phyloP scores from a whole-genome alignment of 2,797 vertebrate genomes.

The Centropyge bicolor region DNA sequence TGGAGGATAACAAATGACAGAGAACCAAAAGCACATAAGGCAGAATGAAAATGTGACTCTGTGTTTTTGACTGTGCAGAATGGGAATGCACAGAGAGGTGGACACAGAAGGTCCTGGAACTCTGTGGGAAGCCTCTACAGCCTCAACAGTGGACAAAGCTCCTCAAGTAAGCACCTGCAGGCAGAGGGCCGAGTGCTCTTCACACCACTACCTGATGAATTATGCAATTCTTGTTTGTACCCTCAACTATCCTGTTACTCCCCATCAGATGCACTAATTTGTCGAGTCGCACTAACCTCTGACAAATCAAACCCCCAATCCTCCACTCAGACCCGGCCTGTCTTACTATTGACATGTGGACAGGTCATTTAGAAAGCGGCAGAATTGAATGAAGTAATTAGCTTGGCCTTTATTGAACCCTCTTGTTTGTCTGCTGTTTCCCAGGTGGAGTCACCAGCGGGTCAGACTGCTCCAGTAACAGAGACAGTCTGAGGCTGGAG shows the following conservation, averaged over 20 bases:
- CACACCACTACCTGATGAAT: constrained; percentile 34
- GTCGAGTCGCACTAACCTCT: not conserved
- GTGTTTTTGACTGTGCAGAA: constrained; percentile 79
- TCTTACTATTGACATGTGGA: constrained; percentile 12
- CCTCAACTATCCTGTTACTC: constrained; percentile 16
- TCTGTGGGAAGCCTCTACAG: constrained; percentile 94
- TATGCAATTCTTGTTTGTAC: constrained; percentile 30
- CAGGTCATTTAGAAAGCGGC: not conserved
- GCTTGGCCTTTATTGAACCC: constrained; percentile 2
- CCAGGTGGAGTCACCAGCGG: constrained; percentile 94
- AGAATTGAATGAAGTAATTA: constrained; percentile 3
- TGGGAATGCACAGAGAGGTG: constrained; percentile 76
- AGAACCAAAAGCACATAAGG: not conserved
- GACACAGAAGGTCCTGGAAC: constrained; percentile 83
- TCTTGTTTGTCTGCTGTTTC: constrained; percentile 40
- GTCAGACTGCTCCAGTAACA: constrained; percentile 91
- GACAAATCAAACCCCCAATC: constrained; percentile 8
- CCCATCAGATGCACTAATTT: constrained; percentile 11
- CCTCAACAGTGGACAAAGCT: constrained; percentile 90
- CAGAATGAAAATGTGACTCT: constrained; percentile 17
- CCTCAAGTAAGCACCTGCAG: constrained; percentile 90
- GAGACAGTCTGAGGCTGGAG: constrained; percentile 91
- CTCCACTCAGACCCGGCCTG: not conserved
- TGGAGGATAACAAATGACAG: constrained; percentile 24
- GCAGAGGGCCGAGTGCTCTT: constrained; percentile 32